Evolutionary conservation across 2,113 vertebrate species (phyloP).

Genomic region (Lynx canadensis): DNA sequence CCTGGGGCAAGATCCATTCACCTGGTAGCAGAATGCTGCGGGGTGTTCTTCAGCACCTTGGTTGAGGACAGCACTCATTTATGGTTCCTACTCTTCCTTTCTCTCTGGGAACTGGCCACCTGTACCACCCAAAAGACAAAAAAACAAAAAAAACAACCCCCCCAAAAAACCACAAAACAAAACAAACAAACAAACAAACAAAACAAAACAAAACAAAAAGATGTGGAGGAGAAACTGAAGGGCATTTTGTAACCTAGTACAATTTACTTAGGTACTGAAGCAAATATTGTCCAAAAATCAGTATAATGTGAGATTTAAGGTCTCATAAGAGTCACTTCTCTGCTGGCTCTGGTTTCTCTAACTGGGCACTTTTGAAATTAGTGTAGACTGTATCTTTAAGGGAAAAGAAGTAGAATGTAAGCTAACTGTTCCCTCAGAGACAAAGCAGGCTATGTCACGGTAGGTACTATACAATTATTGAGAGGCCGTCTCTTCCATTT

Average conservation of each 20-base stretch:
- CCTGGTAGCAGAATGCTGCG: constrained; percentile 67
- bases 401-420: not conserved
- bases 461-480: not conserved
- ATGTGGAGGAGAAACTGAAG: not conserved
- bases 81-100: not conserved
- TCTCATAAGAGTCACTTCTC: not conserved
- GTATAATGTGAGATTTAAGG: not conserved
- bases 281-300: not conserved
- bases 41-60: not conserved
- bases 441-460: not conserved
- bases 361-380: not conserved
- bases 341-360: not conserved
- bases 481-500: not conserved
- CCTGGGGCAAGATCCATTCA: constrained; percentile 83
- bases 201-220: not conserved
- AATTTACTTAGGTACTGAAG: not conserved
- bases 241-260: not conserved
- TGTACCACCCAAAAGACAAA: not conserved
- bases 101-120: not conserved
- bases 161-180: too few relatives aligned
- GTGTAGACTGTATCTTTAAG: not conserved
- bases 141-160: too few relatives aligned
- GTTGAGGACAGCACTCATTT: constrained; percentile 36
- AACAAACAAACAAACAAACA: too few relatives aligned
- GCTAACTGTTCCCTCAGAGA: not conserved